Evolutionary conservation across 1,140 invertebrate genomes (phyloP), one percentile per base, ranked within the genome.

Genomic region (Drosophila varians): DNA sequence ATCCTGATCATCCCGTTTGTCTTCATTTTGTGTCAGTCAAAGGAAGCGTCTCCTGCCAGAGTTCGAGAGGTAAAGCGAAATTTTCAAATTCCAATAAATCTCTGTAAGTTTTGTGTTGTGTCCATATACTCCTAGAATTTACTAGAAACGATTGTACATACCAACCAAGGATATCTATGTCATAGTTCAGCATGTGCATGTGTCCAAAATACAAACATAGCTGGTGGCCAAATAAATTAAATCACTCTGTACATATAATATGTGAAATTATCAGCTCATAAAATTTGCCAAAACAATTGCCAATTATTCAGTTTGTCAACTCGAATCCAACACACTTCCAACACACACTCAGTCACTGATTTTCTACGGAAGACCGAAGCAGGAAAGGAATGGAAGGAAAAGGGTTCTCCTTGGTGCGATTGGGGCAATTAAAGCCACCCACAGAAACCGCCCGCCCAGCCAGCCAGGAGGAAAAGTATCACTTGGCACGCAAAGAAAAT

Each of bases 221-320:
- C 26, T 34, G 45, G 12, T 54, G 56, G 23, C 56, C 34, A 55
- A 66, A 53, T 66, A 73, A 64, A 43, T 64, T 56, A 38, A 46
- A 62, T 46, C 62, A 40, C 71, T 64, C 48, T 73, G 70, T 73
- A 74, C 70, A 56, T 86, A 79, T 83, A 86, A 86, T 83, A 86
- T 80, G 68, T 86, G 62, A 76, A 87, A 86, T 86, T 86, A 86
- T 80, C 80, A 86, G 80, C 82, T 77, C 80, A 61, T 86, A 87
- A 86, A 86, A 52, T 66, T 80, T 76, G 68, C 72, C 62, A 66
- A 87, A 87, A 86, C 66, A 86, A 86, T 84, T 84, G 80, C 56
- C 76, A 86, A 84, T 86, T 86, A 86, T 87, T 86, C 80, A 86
- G 80, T 87, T 86, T 86, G 82, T 86, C 80, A 86, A 86, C 77